Base-by-base conservation (phyloP, 2,888 invertebrate species). In the Sturmia bella region DNA sequence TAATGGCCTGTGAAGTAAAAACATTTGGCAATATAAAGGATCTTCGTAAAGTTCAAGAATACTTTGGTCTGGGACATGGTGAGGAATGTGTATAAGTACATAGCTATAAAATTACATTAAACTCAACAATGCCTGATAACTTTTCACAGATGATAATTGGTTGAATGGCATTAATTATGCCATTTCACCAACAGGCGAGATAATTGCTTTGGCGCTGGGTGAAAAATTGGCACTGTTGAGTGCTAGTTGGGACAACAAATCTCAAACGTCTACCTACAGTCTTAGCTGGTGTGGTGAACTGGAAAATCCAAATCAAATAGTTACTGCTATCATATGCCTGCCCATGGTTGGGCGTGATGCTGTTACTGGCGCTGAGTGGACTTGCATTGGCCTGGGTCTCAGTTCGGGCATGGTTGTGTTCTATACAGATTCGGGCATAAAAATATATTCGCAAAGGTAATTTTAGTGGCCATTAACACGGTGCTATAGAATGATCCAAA, bases 321-420 rank as follows among this genome's bases (percentile, higher is more conserved):
- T 91, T 1, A 92, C 91, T 39, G 89, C 92, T 1, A 85, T 93
- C 2, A 80, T 92, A 48, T 92, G 92, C 83, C 84, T 93, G 70
- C 92, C 93, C 1, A 90, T 93, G 82, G 91, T 90, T 50, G 89
- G 91, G 0, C 85, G 85, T 13, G 85, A 84, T 68, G 85, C 86
- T 0, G 92, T 94, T 88, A 94, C 94, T 6, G 89, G 87, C 2
- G 94, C 96, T 27, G 98, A 99, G 89, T 99, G 98, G 98, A 98
- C 97, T 13, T 98, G 97, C 89, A 93, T 98, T 80, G 94, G 95
- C 80, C 93, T 97, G 75, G 99, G 98, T 13, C 95, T 96, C 87
- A 94, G 94, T 85, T 95, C 96, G 85, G 99, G 99, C 17, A 93
- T 93, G 91, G 92, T 98, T 12, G 93, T 95, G 83, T 97, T 98